These are phyloP conservation scores for Neocrepidodera transversa DNA, from an alignment of 2,888 invertebrate species.

Conservation along the genomic window DNA sequence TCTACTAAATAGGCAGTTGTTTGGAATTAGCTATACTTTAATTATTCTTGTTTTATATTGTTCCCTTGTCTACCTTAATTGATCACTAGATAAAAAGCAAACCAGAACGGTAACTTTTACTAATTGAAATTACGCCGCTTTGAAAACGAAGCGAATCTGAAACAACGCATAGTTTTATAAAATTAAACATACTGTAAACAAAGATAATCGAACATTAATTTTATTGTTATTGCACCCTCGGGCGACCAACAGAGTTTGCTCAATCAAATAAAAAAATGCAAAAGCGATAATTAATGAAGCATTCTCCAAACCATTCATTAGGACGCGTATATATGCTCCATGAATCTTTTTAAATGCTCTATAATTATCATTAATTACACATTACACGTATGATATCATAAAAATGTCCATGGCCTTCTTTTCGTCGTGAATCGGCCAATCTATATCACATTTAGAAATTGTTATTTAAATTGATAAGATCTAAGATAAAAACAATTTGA, in stretches of 20 bases:
- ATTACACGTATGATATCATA: conserved; percentile 34
- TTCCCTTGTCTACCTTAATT: no score
- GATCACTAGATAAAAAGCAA: no score
- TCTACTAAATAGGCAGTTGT: no score
- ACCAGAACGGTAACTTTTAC: no score
- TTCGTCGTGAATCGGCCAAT: conserved; percentile 19
- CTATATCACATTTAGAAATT: conserved; percentile 27
- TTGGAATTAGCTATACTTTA: no score
- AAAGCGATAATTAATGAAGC: conserved; percentile 21
- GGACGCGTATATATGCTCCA: conserved; percentile 33
- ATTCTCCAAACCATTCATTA: conserved; percentile 30
- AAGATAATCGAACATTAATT: conserved; percentile 2
- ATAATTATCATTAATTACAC: conserved; percentile 38
- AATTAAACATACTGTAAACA: no score
- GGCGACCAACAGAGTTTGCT: conserved; percentile 9
- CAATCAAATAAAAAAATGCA: conserved; percentile 13
- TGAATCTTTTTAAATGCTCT: conserved; percentile 32
- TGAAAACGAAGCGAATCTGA: no score
- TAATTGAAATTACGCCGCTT: no score
- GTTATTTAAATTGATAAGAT: conserved; percentile 28
- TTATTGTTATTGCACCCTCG: conserved; percentile 1
- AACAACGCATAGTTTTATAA: no score
- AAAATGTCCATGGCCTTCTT: conserved; percentile 36
- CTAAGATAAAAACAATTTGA: no score
- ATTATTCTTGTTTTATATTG: no score